A percentile compares a stretch with the other conserved stretches of the same genome.
These are phyloP conservation scores for Neopipo cinnamomea DNA, from an alignment of 2,113 vertebrate species.

Conservation along the genomic window DNA sequence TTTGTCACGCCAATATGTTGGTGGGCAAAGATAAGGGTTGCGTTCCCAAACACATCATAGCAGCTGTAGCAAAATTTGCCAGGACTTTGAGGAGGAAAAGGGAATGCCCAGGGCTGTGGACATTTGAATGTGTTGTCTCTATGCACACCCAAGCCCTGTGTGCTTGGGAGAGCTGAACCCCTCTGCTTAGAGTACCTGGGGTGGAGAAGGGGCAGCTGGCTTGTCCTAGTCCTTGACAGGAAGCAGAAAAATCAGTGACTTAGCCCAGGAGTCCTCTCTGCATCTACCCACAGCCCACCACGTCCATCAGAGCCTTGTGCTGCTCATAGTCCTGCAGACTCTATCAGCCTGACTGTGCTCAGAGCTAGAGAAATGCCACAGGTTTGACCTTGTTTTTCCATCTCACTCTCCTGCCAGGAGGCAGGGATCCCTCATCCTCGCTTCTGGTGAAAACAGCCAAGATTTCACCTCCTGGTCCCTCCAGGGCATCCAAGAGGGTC, in stretches of 20 bases:
- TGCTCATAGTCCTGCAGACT: background rate
- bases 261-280: background rate
- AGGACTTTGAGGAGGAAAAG: background rate
- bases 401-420: background rate
- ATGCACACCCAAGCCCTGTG: background rate
- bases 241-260: background rate
- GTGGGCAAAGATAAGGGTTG: background rate
- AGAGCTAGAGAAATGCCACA: background rate
- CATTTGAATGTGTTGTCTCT: background rate
- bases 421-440: background rate
- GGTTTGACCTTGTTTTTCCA: background rate
- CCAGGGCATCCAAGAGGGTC: background rate
- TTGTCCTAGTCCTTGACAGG: background rate
- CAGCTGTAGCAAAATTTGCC: background rate
- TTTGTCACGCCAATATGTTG: background rate
- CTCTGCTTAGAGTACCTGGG: background rate
- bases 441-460: background rate
- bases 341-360: background rate
- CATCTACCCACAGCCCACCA: background rate
- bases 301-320: background rate
- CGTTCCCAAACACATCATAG: background rate
- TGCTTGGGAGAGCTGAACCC: background rate
- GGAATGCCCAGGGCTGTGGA: rapidly evolving
- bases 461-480: background rate
- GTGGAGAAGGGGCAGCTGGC: background rate